A percentile compares a stretch with the other conserved stretches of the same genome.
These are phyloP conservation scores for Conus betulinus DNA, from an alignment of 1,140 invertebrate species.

Conservation along the genomic window DNA sequence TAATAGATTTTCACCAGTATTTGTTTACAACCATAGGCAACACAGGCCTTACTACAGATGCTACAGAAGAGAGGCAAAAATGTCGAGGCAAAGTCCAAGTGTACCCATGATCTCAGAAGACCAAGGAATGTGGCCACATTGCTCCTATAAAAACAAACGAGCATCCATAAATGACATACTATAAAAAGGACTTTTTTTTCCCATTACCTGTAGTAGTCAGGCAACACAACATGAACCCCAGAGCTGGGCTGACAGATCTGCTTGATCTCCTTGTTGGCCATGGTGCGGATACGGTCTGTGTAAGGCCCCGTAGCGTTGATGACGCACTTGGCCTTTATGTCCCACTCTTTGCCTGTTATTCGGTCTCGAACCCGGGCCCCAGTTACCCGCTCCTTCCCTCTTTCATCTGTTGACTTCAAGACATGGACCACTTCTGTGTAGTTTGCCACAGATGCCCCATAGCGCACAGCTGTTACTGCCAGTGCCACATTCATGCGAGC, in stretches of 20 bases:
- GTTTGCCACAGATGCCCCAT: slow-evolving; percentile 96
- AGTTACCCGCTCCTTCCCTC: slow-evolving; percentile 82
- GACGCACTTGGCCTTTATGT: slow-evolving; percentile 94
- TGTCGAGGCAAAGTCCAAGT: no score
- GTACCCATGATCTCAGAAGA: no score
- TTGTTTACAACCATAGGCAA: no score
- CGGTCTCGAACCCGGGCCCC: slow-evolving; percentile 76
- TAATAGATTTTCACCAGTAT: no score
- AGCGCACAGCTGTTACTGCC: slow-evolving; percentile 93
- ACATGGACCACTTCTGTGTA: slow-evolving; percentile 91
- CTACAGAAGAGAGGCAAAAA: no score
- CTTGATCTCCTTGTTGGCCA: slow-evolving; percentile 91
- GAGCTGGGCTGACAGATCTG: slow-evolving; percentile 95
- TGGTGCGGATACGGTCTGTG: slow-evolving; percentile 95
- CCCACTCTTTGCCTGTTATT: slow-evolving; percentile 83
- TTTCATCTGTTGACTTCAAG: slow-evolving; percentile 82
- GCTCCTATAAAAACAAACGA: no score
- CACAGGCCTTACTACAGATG: no score
- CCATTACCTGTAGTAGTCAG: slow-evolving; percentile 93
- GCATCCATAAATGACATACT: no score
- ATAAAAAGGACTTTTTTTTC: not conserved
- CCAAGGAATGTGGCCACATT: no score
- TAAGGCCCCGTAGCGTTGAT: slow-evolving; percentile 99
- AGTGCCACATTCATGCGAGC: slow-evolving; percentile 98
- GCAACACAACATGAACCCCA: slow-evolving; percentile 98